Evolutionary conservation across 2,888 invertebrate genomes (phyloP).

Genomic region (Tribolium freemani): DNA sequence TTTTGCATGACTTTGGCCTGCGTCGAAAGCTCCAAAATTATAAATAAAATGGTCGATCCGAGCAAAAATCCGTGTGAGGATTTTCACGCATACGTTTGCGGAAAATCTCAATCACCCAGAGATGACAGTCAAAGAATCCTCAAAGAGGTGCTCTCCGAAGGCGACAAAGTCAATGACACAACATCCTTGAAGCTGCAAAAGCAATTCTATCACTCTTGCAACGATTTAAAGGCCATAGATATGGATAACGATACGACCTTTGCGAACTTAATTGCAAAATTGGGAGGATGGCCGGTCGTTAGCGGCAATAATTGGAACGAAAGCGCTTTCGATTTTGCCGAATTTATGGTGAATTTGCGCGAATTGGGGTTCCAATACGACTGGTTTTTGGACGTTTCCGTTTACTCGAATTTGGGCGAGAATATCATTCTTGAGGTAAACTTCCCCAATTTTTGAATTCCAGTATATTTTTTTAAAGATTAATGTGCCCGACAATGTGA

Average conservation of each 20-base stretch:
- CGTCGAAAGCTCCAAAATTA: slow-evolving; percentile 2
- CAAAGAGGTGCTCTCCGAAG: slow-evolving; percentile 62
- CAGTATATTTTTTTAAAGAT: slow-evolving; percentile 41
- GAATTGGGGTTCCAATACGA: slow-evolving; percentile 25
- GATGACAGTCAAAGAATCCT: neutral
- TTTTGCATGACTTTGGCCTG: slow-evolving; percentile 13
- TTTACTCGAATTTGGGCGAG: slow-evolving; percentile 2
- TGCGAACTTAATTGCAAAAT: slow-evolving; percentile 5
- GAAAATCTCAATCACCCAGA: slow-evolving; percentile 67
- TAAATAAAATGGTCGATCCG: slow-evolving; percentile 7
- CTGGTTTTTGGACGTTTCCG: slow-evolving; percentile 35
- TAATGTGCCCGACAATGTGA: slow-evolving; percentile 45
- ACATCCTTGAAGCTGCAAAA: slow-evolving; percentile 67
- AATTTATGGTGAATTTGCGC: slow-evolving; percentile 19
- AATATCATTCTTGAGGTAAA: slow-evolving; percentile 22
- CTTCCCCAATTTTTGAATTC: neutral
- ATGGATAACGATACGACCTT: slow-evolving; percentile 20
- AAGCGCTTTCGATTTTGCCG: slow-evolving; percentile 50
- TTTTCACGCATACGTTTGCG: slow-evolving; percentile 76
- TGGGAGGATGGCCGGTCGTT: slow-evolving; percentile 60
- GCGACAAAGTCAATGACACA: slow-evolving; percentile 61
- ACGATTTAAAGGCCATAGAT: slow-evolving; percentile 27
- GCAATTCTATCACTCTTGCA: slow-evolving; percentile 67
- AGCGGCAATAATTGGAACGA: slow-evolving; percentile 53
- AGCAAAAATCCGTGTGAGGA: slow-evolving; percentile 6